Conservation (phyloP, 1,140 invertebrate species). For the honey bee (Apis mellifera) region Amel_HAv3.1 CM009935.2:3506001-3506500, state of each 20-base stretch:
- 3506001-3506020: neutral
- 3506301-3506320: slow-evolving; percentile 19
- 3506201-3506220: no score
- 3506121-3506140: slow-evolving; percentile 57
- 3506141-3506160: slow-evolving; percentile 5
- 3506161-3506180: slow-evolving; percentile 48
- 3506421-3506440: neutral
- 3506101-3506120: slow-evolving; percentile 4
- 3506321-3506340: neutral
- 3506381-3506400: neutral
- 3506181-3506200: neutral
- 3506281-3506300: no score
- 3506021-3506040: slow-evolving; percentile 27
- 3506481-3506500: slow-evolving; percentile 4
- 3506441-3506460: neutral
- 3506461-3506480: neutral
- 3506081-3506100: slow-evolving; percentile 57
- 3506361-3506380: neutral
- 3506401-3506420: neutral
- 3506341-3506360: slow-evolving; percentile 8
- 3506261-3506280: neutral
- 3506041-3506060: slow-evolving; percentile 25
- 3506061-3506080: slow-evolving; percentile 48
- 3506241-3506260: neutral
- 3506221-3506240: neutral